Conservation (phyloP, 37 sponge, comb jelly and placozoan genomes). For the Dysidea cf. avara region DNA sequence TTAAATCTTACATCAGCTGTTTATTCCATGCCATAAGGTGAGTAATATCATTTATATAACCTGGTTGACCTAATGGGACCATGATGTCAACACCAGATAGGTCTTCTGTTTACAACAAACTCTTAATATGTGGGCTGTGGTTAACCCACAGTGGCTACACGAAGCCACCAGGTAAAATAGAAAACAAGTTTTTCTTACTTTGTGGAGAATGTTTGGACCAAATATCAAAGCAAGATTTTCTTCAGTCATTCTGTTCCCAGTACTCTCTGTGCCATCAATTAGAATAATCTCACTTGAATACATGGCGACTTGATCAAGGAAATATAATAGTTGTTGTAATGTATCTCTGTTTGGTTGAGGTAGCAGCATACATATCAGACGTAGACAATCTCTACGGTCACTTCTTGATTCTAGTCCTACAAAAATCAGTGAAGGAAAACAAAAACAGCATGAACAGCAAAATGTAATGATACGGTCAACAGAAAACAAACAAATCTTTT, state of each 20-base stretch:
- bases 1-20: no score
- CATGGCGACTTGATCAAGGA: constrained; percentile 76
- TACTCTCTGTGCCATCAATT: constrained; percentile 79
- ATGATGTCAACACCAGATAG: no score
- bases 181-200: constrained; percentile 37
- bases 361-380: constrained; percentile 67
- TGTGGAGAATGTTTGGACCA: constrained; percentile 89
- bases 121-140: no score
- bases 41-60: no score
- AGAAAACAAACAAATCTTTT: no score
- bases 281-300: constrained; percentile 81
- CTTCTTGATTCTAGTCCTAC: constrained; percentile 48
- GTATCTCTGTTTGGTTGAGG: constrained; percentile 88
- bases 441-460: no score
- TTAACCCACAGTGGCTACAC: no score
- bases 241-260: constrained; percentile 82
- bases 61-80: no score
- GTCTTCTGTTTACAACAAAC: no score
- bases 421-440: neutral
- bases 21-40: no score
- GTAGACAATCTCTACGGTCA: constrained; percentile 52
- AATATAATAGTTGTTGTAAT: constrained; percentile 62
- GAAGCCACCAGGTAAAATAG: no score
- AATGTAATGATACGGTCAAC: no score
- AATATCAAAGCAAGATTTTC: constrained; percentile 73